Percentiles rank a stretch among this genome's conserved stretches.
Conservation (phyloP, 1,140 invertebrate species). For the Oncopeltus fasciatus region DNA sequence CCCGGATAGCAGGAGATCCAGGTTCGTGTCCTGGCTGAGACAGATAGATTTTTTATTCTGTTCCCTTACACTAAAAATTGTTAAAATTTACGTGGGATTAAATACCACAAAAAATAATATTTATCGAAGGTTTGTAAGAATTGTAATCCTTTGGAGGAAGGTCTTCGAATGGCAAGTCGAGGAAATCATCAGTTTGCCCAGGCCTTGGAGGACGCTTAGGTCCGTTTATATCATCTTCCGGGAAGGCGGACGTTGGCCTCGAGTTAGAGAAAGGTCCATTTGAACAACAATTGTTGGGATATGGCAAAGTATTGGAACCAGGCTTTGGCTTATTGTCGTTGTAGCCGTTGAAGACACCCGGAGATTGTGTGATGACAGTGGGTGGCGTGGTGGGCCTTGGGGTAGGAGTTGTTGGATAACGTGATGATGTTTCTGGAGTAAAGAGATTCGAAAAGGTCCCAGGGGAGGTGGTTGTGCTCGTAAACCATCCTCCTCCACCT, state of each 20-base stretch:
- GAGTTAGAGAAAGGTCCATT: not conserved
- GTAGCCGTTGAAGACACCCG: too few relatives aligned
- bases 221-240: slow-evolving; percentile 12
- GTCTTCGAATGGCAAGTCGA: slow-evolving; percentile 18
- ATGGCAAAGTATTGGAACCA: not conserved
- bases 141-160: slow-evolving; percentile 13
- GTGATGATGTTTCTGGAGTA: too few relatives aligned
- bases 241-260: slow-evolving; percentile 1
- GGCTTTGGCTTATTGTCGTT: not conserved
- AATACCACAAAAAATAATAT: too few relatives aligned
- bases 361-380: not conserved
- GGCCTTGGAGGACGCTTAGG: not conserved
- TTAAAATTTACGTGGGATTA: too few relatives aligned
- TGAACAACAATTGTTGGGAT: not conserved
- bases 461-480: not conserved
- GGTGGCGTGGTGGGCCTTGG: not conserved
- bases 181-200: slow-evolving; percentile 14
- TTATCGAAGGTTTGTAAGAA: not conserved
- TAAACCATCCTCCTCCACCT: not conserved
- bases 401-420: not conserved
- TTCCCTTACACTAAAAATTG: too few relatives aligned
- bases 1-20: too few relatives aligned
- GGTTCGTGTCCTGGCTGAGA: too few relatives aligned
- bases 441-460: too few relatives aligned
- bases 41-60: too few relatives aligned